These are phyloP conservation scores for Choreutis nemorana DNA, from an alignment of 2,888 invertebrate genomes.

Conservation along the genomic window DNA sequence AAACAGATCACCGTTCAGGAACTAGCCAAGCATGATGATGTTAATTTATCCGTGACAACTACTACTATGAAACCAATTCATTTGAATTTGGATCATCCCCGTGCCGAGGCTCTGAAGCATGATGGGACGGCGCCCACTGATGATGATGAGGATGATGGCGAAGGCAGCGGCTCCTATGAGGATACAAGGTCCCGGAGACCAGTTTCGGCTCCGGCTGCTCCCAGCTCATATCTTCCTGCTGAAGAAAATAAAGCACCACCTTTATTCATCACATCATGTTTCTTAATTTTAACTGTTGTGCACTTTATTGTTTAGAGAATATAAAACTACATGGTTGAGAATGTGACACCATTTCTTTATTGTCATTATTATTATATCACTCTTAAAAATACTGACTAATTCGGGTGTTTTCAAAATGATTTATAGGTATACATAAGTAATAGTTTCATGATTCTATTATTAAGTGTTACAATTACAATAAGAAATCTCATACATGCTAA, in stretches of 20 bases:
- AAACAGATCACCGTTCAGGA: conserved; percentile 22
- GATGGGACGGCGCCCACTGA: conserved; percentile 45
- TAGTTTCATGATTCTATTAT: too few species aligned
- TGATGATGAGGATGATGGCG: conserved; percentile 51
- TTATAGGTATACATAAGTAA: too few species aligned
- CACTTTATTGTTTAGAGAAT: too few species aligned
- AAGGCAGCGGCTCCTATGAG: conserved; percentile 46
- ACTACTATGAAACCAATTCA: conserved; percentile 11
- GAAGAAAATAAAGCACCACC: conserved; percentile 29
- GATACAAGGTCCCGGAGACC: conserved; percentile 29
- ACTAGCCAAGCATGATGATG: conserved; percentile 10
- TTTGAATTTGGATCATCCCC: conserved; percentile 20
- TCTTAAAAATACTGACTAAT: too few species aligned
- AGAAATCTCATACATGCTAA: too few species aligned
- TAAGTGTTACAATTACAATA: too few species aligned
- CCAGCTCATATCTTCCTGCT: conserved; percentile 47
- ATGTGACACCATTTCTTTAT: too few species aligned
- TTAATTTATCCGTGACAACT: conserved; percentile 15
- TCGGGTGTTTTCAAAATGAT: too few species aligned
- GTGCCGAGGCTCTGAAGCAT: conserved; percentile 41
- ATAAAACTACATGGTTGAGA: too few species aligned
- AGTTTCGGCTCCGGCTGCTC: conserved; percentile 44
- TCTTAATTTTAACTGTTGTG: too few species aligned
- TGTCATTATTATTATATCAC: too few species aligned
- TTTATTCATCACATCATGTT: too few species aligned